These are phyloP conservation scores for Pelodiscus sinensis DNA, from an alignment of 2,113 vertebrate species.

Conservation along the genomic window DNA sequence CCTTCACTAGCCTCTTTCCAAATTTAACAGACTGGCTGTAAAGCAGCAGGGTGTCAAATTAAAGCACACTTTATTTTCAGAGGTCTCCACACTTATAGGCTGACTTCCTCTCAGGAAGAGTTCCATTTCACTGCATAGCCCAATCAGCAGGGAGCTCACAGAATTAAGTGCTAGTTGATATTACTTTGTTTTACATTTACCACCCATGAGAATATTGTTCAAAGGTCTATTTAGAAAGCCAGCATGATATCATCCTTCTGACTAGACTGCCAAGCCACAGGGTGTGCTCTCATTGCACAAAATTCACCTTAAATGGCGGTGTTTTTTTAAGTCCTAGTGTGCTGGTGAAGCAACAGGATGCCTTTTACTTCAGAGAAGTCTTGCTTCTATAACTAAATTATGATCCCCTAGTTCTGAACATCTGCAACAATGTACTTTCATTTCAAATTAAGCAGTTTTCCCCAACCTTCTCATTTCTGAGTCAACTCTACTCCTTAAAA, in stretches of 20 bases:
- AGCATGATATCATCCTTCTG: constrained; percentile 86
- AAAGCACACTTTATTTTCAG: constrained; percentile 90
- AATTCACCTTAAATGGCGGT: constrained; percentile 85
- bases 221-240: constrained; percentile 86
- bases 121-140: constrained; percentile 86
- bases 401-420: constrained; percentile 56
- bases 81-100: constrained; percentile 84
- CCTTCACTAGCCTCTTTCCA: constrained; percentile 53
- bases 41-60: constrained; percentile 85
- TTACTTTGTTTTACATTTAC: constrained; percentile 93
- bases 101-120: constrained; percentile 96
- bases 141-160: constrained; percentile 87
- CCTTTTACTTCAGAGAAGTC: constrained; percentile 72
- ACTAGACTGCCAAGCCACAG: constrained; percentile 83
- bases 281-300: constrained; percentile 79
- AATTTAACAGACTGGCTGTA: constrained; percentile 80
- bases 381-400: constrained; percentile 70
- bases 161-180: constrained; percentile 98
- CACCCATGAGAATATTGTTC: constrained; percentile 90
- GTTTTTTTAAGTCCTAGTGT: constrained; percentile 80
- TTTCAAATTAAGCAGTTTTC: constrained; percentile 32
- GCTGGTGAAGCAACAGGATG: constrained; percentile 84
- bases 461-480: constrained; percentile 31
- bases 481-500: constrained; percentile 3
- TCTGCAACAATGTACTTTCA: constrained; percentile 55